Evolutionary conservation across 1,140 invertebrate genomes (phyloP), one percentile per base, ranked within the genome.

Genomic region (Drosophila paulistorum): DNA sequence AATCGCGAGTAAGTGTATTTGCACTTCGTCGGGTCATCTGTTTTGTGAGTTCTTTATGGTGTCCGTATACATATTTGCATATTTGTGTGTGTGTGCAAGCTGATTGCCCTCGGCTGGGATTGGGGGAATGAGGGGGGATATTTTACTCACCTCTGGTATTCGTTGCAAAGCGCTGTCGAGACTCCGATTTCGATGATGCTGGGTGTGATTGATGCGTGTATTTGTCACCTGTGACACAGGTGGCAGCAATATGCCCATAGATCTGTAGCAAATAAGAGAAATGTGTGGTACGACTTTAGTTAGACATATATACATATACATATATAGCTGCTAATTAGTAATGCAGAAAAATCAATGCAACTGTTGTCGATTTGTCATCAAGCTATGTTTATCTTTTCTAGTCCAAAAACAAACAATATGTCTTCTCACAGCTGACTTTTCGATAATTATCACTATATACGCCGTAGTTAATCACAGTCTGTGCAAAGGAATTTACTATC

Each of bases 101-200:
- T 13, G 37, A 39, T 39, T 39, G 37, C 10, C 2, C 1, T 37
- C 10, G 11, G 37, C 3, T 10, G 37, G 30, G 30, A 41, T 5
- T 26, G 17, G 10, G 7, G 3, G 1, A n/a, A 66, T 54, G 58
- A 3, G 26, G n/a, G 26, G n/a, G 13, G 3, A 3, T 10, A 66
- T 54, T 65, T 11, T 35, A 84, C 84, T 91, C 59, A 97, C 96
- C 93, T 97, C 96, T 20, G 96, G 96, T 74, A 97, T 97, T 89
- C 96, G 93, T 90, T 97, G 96, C 51, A 97, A 93, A 20, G 96
- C 97, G 59, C 96, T 97, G 92, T 98, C 97, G 83, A 98, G 92
- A 85, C 96, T 97, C 62, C 97, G 95, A 93, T 98, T 98, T 73
- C 97, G 94, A 91, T 97, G 97, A 90, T 97, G 97, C 71, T 96